Conservation (phyloP, 2,888 invertebrate genomes). For the Chirona hameri region DNA sequence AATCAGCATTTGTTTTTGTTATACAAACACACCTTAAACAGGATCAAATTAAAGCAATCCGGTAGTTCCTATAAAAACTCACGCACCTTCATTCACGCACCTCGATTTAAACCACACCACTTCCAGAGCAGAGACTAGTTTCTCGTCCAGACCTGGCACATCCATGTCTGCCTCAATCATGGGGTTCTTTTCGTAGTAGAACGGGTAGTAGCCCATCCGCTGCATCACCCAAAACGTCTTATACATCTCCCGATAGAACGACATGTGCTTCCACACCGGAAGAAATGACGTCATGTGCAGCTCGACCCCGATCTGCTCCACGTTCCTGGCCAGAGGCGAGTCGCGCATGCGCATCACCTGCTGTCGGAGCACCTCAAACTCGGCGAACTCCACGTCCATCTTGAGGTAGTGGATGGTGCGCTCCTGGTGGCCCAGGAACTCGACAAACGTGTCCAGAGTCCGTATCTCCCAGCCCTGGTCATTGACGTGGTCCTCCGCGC, state of each 20-base stretch:
- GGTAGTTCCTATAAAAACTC: too few relatives aligned
- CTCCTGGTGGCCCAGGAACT: conserved; percentile 36
- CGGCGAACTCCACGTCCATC: background rate
- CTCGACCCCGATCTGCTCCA: background rate
- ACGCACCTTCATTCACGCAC: background rate
- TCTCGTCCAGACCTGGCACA: too few relatives aligned
- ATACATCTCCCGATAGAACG: too few relatives aligned
- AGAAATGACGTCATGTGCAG: background rate
- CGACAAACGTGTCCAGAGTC: conserved; percentile 43
- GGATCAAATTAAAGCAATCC: too few relatives aligned
- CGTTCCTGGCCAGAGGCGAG: background rate
- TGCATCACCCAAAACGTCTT: too few relatives aligned
- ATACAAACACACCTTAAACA: too few relatives aligned
- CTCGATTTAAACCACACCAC: background rate
- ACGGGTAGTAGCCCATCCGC: background rate
- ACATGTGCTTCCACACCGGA: background rate
- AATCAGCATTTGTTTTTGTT: too few relatives aligned
- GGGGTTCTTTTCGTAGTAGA: background rate
- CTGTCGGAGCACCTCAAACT: background rate
- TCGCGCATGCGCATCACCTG: background rate
- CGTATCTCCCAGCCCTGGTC: conserved; percentile 42
- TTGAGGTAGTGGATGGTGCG: background rate
- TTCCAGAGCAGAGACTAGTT: background rate
- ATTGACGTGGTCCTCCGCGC: background rate
- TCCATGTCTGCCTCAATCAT: background rate